phyloP scores from a whole-genome alignment of 2,113 vertebrate genomes.

The Myrmecophaga tridactyla region DNA sequence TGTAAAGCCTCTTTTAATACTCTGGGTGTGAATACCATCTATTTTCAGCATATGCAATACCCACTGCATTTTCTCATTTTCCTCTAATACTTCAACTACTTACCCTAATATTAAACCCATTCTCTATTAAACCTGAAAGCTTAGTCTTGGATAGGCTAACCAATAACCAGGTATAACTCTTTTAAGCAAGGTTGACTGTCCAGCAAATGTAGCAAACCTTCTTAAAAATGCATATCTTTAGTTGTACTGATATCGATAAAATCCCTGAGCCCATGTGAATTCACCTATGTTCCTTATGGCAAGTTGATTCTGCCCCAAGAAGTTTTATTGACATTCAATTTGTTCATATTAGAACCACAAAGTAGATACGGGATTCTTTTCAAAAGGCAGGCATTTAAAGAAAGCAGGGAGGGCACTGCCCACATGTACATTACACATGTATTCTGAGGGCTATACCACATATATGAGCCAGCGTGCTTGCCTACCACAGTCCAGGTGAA shows the following conservation, averaged over 20 bases:
- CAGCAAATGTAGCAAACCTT: neutral
- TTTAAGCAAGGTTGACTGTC: neutral
- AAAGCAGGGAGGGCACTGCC: neutral
- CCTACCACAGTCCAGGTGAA: neutral
- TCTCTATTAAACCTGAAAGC: neutral
- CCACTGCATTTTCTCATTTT: slow-evolving; percentile 2
- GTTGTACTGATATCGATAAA: neutral
- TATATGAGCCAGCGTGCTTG: neutral
- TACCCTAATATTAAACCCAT: neutral
- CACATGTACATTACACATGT: neutral
- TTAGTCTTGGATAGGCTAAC: neutral
- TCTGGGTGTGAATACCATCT: neutral
- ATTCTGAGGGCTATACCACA: neutral
- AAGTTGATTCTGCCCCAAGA: neutral
- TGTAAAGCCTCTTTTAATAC: neutral
- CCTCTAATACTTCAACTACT: slow-evolving; percentile 9
- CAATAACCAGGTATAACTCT: neutral
- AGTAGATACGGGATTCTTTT: neutral
- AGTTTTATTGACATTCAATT: neutral
- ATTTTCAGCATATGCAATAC: neutral
- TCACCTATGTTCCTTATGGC: neutral
- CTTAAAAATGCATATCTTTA: neutral
- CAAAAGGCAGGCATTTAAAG: neutral
- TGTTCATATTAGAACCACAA: neutral
- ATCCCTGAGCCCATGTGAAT: neutral